Evolutionary conservation across 2,888 invertebrate species (phyloP), one percentile per base, ranked within the genome.

Genomic region (Sussaba pulchella): DNA sequence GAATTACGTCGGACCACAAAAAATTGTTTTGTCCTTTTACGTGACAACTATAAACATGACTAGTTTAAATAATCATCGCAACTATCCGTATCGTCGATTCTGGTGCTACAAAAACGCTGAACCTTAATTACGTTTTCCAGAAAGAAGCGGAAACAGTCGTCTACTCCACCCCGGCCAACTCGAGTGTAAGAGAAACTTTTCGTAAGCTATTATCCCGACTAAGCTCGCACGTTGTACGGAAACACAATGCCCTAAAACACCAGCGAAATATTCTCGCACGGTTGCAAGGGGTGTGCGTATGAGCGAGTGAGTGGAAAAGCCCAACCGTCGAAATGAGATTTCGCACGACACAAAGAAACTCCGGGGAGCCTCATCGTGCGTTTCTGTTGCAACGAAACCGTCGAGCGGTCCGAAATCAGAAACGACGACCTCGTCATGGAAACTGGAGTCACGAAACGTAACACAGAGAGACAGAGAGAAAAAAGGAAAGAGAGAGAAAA

Each of bases 351-450:
- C 70, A 70, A 70, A 70, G 70, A 45, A 57, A 57, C 43, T 45
- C 43, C 19, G 43, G 41, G 54, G 26, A 64, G 39, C 50, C 24
- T 19, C 45, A 43, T 26, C 41, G 19, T 59, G 70, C 45, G 31
- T 70, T 45, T 70, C 57, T 43, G 59, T 57, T 70, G 57, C 31
- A 31, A 39, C 31, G 31, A 17, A 36, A 12, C 3, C n/a, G 47
- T 24, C 12, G 61, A 39, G 59, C 45, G 10, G 39, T 75, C 59
- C 67, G 67, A 75, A 75, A 75, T 75, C 74, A 75, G 67, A 67
- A 47, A 45, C 74, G 59, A 59, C 67, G 74, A 75, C 67, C 59
- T 67, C 74, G 59, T 75, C 74, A 75, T 75, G 39, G 66, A 67
- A 59, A 74, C 57, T 74, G 66, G 47, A 74, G 64, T 73, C 54